Conservation (phyloP, 2,113 vertebrate species). For the Macaca nemestrina region DNA sequence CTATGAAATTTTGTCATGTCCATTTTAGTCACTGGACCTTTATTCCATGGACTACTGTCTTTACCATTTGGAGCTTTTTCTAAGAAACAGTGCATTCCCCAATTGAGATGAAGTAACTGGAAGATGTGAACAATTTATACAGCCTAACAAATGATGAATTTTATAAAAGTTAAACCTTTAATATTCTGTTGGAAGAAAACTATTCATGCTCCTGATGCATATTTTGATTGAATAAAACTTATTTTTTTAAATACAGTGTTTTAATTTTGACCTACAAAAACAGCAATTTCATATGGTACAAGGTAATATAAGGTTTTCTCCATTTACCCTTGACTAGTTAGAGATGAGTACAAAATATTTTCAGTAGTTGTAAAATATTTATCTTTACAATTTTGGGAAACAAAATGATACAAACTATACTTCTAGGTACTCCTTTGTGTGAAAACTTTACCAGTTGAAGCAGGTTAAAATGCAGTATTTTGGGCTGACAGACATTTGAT, state of each 20-base stretch:
- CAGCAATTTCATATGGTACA: conserved; percentile 65
- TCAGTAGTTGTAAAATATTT: conserved; percentile 20
- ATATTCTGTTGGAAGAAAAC: conserved; percentile 16
- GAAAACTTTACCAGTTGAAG: conserved; percentile 11
- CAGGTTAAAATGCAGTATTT: background rate
- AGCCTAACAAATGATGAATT: conserved; percentile 5
- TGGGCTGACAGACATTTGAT: background rate
- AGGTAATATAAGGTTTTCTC: conserved; percentile 25
- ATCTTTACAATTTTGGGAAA: conserved; percentile 51
- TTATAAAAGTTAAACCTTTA: conserved; percentile 44
- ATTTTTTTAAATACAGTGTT: conserved; percentile 50
- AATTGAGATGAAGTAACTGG: conserved; percentile 43
- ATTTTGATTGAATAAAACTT: conserved; percentile 58
- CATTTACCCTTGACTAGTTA: conserved; percentile 50
- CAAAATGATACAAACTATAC: background rate
- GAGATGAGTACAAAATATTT: conserved; percentile 56
- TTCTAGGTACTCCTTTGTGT: background rate
- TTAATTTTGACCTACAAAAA: conserved; percentile 51
- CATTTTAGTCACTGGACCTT: background rate
- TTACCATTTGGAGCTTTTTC: conserved; percentile 38
- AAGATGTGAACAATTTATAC: conserved; percentile 36
- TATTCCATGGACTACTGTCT: background rate
- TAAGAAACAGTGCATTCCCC: conserved; percentile 23
- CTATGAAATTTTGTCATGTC: background rate
- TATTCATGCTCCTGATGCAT: background rate